Evolutionary conservation across 2,113 vertebrate genomes (phyloP), one percentile per base, ranked within the genome.

Genomic region (Ondatra zibethicus): DNA sequence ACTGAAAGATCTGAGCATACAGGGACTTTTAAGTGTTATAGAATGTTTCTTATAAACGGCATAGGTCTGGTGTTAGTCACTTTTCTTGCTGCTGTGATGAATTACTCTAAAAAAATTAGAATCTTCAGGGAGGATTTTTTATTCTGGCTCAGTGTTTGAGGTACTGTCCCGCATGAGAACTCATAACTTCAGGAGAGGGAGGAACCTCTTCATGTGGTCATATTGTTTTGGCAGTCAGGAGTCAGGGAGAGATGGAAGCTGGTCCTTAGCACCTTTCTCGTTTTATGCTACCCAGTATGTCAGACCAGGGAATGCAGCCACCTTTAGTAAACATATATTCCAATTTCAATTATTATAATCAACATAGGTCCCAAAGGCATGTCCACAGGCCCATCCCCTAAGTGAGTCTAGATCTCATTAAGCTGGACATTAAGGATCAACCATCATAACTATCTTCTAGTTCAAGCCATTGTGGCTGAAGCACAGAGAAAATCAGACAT

Each of bases 381-480:
- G 13, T 33, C 31, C 7, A n/a, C 36, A 72, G 68, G 68, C 17
- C 36, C 36, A 72, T 33, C 17, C 42, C 4, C 10, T 10, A 21
- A 36, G 36, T 72, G 36, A 72, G 17, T 72, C 70, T 72, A n/a
- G 36, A n/a, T 72, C 17, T n/a, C 17, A 42, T 42, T 10, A 42
- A 75, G 21, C 27, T 75, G 39, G 73, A 10, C 27, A 75, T 75
- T 42, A 42, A 42, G 39, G 36, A 75, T 12, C 39, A 25, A 27
- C 23, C 73, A 42, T 75, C 23, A 42, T 75, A 42, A 75, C 23
- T 27, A 23, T 96, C 19, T 75, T 50, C 29, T 33, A 50, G 50
- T 92, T 96, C 70, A 85, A 68, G 78, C 61, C 68, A 70, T 93
- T 58, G 82, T n/a, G 75, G n/a, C 23, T 78, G 9, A 93, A 45